Percentiles rank a stretch among this genome's conserved stretches.
These are phyloP conservation scores for Spicauda simplicius DNA, from an alignment of 2,888 invertebrate genomes.

Conservation along the genomic window DNA sequence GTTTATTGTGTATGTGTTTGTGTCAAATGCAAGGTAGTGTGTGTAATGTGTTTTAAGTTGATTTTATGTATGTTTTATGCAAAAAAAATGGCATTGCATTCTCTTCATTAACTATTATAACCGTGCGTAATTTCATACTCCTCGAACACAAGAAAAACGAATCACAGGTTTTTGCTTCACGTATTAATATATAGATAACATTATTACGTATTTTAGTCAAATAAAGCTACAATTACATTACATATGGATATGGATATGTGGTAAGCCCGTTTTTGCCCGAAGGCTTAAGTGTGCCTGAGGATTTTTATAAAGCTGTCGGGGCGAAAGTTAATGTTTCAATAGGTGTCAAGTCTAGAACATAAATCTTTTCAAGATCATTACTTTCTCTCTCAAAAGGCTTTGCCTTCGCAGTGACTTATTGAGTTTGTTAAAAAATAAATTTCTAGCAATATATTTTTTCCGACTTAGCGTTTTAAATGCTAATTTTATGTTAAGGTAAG, in stretches of 20 bases:
- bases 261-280: background rate
- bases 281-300: background rate
- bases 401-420: slow-evolving; percentile 20
- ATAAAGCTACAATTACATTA: background rate
- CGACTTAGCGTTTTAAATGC: background rate
- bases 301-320: slow-evolving; percentile 28
- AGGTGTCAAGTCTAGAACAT: slow-evolving; percentile 43
- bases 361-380: slow-evolving; percentile 30
- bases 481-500: background rate
- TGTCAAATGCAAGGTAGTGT: no score
- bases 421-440: slow-evolving; percentile 4
- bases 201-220: no score
- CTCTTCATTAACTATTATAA: no score
- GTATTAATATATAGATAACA: no score
- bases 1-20: no score
- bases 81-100: no score
- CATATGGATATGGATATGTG: background rate
- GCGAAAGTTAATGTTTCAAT: slow-evolving; percentile 48
- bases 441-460: background rate
- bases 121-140: no score
- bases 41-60: no score
- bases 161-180: no score
- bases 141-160: no score
- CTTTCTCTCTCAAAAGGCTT: slow-evolving; percentile 20
- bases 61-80: no score